These are phyloP conservation scores for Archegozetes longisetosus DNA, from an alignment of 1,140 invertebrate genomes.

Conservation along the genomic window DNA sequence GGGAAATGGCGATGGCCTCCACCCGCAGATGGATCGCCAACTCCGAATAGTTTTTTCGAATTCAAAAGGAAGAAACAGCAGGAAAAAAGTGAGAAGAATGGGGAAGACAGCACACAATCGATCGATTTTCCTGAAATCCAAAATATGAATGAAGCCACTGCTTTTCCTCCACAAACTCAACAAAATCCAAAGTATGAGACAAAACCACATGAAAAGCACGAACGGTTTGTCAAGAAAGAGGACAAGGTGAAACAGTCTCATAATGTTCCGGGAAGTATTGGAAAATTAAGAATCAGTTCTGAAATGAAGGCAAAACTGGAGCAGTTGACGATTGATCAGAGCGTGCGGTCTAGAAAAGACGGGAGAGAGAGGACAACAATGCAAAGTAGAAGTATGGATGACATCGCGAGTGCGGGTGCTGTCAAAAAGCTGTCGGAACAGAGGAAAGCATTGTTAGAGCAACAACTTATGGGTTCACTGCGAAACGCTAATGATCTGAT, in stretches of 20 bases:
- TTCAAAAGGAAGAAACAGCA: slow-evolving; percentile 62
- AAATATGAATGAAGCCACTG: slow-evolving; percentile 38
- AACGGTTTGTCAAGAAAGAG: neutral
- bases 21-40: slow-evolving; percentile 45
- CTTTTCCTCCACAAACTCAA: neutral
- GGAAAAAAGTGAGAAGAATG: slow-evolving; percentile 31
- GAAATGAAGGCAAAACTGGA: slow-evolving; percentile 82
- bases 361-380: slow-evolving; percentile 6
- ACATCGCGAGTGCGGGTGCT: slow-evolving; percentile 35
- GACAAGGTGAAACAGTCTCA: slow-evolving; percentile 41
- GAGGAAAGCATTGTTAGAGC: slow-evolving; percentile 60
- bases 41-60: slow-evolving; percentile 53
- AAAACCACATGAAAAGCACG: neutral
- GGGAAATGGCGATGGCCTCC: slow-evolving; percentile 95
- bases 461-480: slow-evolving; percentile 48
- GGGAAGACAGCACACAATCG: neutral
- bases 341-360: slow-evolving; percentile 39
- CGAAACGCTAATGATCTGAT: slow-evolving; percentile 13
- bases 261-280: slow-evolving; percentile 58
- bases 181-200: neutral
- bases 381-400: slow-evolving; percentile 33
- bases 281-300: slow-evolving; percentile 72
- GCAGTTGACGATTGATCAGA: slow-evolving; percentile 51
- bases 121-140: slow-evolving; percentile 34
- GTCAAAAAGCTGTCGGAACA: slow-evolving; percentile 59